Conservation (phyloP, 2,113 vertebrate genomes). For the Hippocampus abdominalis region DNA sequence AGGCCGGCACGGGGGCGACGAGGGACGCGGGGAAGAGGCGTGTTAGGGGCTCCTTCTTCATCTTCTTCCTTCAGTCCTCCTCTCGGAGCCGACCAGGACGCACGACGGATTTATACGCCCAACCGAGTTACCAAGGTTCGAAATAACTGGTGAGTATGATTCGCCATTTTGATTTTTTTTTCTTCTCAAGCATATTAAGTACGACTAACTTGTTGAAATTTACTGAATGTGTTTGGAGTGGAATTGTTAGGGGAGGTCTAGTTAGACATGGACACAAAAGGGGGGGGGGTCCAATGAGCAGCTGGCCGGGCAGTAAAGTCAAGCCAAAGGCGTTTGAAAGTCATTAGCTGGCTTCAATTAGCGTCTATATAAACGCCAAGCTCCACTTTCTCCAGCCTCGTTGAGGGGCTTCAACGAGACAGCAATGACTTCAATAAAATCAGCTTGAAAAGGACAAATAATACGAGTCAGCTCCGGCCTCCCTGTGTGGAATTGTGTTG, state of each 20-base stretch:
- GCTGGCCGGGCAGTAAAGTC: slow-evolving; percentile 50
- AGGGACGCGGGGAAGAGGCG: background rate
- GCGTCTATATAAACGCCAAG: slow-evolving; percentile 68
- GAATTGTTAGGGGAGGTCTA: slow-evolving; percentile 4
- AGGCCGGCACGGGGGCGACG: background rate
- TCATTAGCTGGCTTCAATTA: slow-evolving; percentile 74
- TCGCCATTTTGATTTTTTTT: background rate
- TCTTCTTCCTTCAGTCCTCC: background rate
- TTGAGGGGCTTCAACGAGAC: slow-evolving; percentile 54
- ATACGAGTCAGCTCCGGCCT: no score
- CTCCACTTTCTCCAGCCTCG: slow-evolving; percentile 57
- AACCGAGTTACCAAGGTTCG: background rate
- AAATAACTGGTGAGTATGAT: background rate
- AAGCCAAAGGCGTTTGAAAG: slow-evolving; percentile 71
- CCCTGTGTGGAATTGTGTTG: slow-evolving; percentile 4
- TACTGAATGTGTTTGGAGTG: background rate
- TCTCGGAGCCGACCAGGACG: slow-evolving; percentile 6
- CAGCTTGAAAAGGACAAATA: slow-evolving; percentile 46
- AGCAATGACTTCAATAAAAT: slow-evolving; percentile 63
- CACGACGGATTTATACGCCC: slow-evolving; percentile 49
- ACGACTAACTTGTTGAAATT: background rate
- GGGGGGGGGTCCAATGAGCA: slow-evolving; percentile 40
- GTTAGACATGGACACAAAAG: slow-evolving; percentile 47
- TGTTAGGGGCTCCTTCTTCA: background rate
- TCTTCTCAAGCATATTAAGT: background rate